Evolutionary conservation across 1,140 invertebrate species (phyloP).

Genomic region (Brachionus calyciflorus): DNA sequence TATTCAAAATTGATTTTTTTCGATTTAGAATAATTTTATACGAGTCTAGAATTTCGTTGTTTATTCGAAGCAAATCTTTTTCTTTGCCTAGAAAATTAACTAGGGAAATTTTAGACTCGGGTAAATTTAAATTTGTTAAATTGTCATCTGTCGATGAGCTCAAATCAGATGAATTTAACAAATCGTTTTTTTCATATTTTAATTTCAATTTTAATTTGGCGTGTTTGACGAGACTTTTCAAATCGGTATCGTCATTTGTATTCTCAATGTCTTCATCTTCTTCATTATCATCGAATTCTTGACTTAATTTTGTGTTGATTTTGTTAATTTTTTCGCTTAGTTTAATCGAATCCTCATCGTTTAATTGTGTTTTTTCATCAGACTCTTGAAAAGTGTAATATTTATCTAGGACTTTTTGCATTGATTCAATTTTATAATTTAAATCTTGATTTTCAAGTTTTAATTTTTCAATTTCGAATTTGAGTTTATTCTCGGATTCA

Average conservation of each 20-base stretch:
- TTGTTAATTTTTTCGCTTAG: conserved; percentile 33
- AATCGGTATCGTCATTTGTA: conserved; percentile 19
- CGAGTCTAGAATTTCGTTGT: conserved; percentile 12
- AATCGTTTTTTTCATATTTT: conserved; percentile 8
- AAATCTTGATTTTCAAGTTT: conserved; percentile 4
- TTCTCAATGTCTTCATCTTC: conserved; percentile 30
- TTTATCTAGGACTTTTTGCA: conserved; percentile 39
- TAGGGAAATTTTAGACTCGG: not conserved
- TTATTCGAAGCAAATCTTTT: conserved; percentile 9
- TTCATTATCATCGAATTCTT: conserved; percentile 12
- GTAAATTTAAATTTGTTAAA: not conserved
- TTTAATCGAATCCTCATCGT: not conserved
- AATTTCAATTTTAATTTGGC: conserved; percentile 38
- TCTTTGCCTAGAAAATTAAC: conserved; percentile 18
- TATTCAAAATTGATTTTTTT: not conserved
- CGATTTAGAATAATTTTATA: not conserved
- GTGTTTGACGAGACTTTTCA: conserved; percentile 33
- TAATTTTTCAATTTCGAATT: conserved; percentile 37
- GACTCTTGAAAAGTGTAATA: not conserved
- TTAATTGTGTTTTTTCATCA: not conserved
- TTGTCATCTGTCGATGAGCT: not conserved
- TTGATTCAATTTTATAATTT: not conserved
- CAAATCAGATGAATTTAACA: too few relatives aligned
- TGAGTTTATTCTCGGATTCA: conserved; percentile 6
- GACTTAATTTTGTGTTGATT: conserved; percentile 8